Evolutionary conservation across 2,888 invertebrate species (phyloP), one percentile per base, ranked within the genome.

Genomic region (Slavum lentiscoides): DNA sequence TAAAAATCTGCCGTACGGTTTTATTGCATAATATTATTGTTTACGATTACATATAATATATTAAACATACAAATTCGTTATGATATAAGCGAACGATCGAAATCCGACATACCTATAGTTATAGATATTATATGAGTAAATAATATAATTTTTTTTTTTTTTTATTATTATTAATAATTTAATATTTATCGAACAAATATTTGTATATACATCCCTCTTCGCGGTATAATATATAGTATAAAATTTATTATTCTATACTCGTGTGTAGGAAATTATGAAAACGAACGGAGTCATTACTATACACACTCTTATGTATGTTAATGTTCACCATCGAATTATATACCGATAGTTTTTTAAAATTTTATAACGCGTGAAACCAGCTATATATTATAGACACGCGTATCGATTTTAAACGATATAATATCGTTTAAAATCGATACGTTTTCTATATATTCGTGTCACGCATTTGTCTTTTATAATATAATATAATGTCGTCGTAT

Each of bases 361-460:
- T 30, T 30, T 30, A 30, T 30, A 2, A 30, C 30, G 30, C 30
- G 30, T 30, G 30, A 30, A 30, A 30, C 30, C 4, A 30, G 30
- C 30, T 53, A 15, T 17, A 53, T 53, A 1, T 53, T 30, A 19
- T 19, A 7, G 19, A 55, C 8, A 55, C 19, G 1, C 30, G 13
- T 53, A 62, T n/a, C n/a, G n/a, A n/a, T n/a, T n/a, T n/a, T n/a
- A n/a, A n/a, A n/a, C n/a, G n/a, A n/a, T n/a, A n/a, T n/a, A n/a
- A n/a, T 23, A 66, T 67, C 67, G 58, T 75, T 19, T 67, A 58
- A 19, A 75, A 19, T 39, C 67, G 39, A 75, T 75, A 75, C 66
- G 58, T 66, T 74, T 74, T 74, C 66, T 64, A 66, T 49, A 49
- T 11, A 49, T 55, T 66, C 39, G 49, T 21, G 19, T 66, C 7